A percentile compares a stretch with the other conserved stretches of the same genome.
These are phyloP conservation scores for Sander lucioperca DNA, from an alignment of 2,113 vertebrate species.

Conservation along the genomic window DNA sequence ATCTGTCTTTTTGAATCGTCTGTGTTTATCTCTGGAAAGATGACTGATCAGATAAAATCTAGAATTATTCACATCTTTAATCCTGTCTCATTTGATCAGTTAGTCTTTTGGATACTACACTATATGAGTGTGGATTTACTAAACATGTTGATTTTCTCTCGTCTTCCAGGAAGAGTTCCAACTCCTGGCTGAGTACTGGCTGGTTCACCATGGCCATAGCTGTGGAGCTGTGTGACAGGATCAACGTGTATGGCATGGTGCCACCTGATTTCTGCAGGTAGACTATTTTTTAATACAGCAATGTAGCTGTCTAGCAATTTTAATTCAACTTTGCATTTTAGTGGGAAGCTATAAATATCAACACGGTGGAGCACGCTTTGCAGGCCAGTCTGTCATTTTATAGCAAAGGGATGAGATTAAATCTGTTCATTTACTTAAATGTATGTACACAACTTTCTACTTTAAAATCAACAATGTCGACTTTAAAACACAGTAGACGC, in stretches of 20 bases:
- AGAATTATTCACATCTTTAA: conserved; percentile 1
- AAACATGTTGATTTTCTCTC: conserved; percentile 8
- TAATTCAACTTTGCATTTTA: not conserved
- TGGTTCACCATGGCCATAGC: conserved; percentile 97
- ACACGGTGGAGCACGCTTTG: not conserved
- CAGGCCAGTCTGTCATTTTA: not conserved
- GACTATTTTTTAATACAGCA: not conserved
- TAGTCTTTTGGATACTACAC: not conserved
- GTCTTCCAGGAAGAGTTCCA: conserved; percentile 92
- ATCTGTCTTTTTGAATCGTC: not conserved
- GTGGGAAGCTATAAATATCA: not conserved
- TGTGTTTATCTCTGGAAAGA: conserved; percentile 16
- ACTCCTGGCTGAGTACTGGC: conserved; percentile 96
- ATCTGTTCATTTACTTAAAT: not conserved
- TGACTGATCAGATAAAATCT: not conserved
- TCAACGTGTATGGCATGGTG: conserved; percentile 95
- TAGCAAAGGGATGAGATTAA: not conserved
- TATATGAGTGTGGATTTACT: not conserved
- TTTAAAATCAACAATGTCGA: not conserved
- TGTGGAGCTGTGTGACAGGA: conserved; percentile 92
- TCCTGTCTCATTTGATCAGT: not conserved
- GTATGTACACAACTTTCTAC: not conserved
- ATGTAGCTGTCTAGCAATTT: not conserved
- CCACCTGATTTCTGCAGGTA: conserved; percentile 96
- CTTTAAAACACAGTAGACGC: not conserved